These are phyloP conservation scores for Neomonachus schauinslandi DNA, from an alignment of 2,113 vertebrate species.

Conservation along the genomic window DNA sequence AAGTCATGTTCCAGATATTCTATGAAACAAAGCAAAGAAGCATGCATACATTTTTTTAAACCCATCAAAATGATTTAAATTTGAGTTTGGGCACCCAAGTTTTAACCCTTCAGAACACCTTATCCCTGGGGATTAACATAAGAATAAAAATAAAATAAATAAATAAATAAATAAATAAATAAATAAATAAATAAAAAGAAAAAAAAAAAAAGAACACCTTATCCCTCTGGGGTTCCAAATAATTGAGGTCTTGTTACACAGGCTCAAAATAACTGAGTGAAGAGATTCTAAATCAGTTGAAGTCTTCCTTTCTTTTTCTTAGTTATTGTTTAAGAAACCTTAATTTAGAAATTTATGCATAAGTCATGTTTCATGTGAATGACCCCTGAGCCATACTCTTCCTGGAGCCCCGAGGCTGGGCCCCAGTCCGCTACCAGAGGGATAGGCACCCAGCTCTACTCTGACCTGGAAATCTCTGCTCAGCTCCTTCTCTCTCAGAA, in stretches of 20 bases:
- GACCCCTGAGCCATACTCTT: not conserved
- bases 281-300: conserved; percentile 5
- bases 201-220: not conserved
- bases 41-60: not conserved
- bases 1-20: not conserved
- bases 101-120: not conserved
- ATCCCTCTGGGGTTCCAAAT: not conserved
- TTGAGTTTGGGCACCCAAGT: not conserved
- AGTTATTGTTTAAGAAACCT: not conserved
- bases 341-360: not conserved
- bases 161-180: too few species aligned
- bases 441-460: not conserved
- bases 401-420: not conserved
- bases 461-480: conserved; percentile 32
- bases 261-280: conserved; percentile 30
- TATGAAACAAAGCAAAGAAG: not conserved
- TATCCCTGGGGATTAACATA: too few species aligned
- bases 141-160: too few species aligned
- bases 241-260: conserved; percentile 19
- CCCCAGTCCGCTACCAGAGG: too few species aligned
- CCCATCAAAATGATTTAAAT: not conserved
- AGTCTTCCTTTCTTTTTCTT: not conserved
- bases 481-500: not conserved
- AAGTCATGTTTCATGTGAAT: not conserved
- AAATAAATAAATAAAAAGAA: too few species aligned